phyloP scores from a whole-genome alignment of 2,797 vertebrate species.

The Balearica regulorum region DNA sequence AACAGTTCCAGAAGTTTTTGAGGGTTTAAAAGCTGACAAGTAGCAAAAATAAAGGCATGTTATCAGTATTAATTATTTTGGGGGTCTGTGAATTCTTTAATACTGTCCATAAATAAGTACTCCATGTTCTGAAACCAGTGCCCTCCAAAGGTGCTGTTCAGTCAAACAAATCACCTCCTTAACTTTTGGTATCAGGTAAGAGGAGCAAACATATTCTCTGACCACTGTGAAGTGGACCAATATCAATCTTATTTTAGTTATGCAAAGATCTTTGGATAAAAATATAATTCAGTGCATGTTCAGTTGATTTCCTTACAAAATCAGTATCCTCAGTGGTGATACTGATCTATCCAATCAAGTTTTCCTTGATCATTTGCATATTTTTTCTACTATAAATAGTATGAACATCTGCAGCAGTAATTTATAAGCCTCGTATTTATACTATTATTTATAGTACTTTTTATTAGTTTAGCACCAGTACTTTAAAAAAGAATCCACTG shows the following conservation, averaged over 20 bases:
- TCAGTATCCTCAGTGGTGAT: background rate
- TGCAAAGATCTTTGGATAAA: background rate
- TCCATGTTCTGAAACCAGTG: background rate
- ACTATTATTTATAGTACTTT: constrained; percentile 39
- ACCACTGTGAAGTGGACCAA: background rate
- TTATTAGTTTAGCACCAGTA: constrained; percentile 8
- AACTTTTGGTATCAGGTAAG: background rate
- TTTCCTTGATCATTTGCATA: constrained; percentile 42
- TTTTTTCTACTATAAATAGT: constrained; percentile 55
- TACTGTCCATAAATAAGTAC: background rate
- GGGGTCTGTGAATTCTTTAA: background rate
- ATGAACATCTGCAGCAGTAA: constrained; percentile 47
- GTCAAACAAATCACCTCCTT: background rate
- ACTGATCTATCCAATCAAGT: constrained; percentile 31
- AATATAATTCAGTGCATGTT: constrained; percentile 20
- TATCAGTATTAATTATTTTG: background rate
- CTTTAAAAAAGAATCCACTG: background rate
- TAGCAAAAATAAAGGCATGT: background rate
- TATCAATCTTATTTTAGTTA: background rate
- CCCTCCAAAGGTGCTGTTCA: background rate
- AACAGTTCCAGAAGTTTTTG: background rate
- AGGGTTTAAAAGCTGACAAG: background rate
- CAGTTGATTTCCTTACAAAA: background rate
- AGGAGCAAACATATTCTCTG: background rate
- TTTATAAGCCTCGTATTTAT: constrained; percentile 16